These are phyloP conservation scores for Trisateles emortualis DNA, from an alignment of 2,888 invertebrate genomes.

Conservation along the genomic window DNA sequence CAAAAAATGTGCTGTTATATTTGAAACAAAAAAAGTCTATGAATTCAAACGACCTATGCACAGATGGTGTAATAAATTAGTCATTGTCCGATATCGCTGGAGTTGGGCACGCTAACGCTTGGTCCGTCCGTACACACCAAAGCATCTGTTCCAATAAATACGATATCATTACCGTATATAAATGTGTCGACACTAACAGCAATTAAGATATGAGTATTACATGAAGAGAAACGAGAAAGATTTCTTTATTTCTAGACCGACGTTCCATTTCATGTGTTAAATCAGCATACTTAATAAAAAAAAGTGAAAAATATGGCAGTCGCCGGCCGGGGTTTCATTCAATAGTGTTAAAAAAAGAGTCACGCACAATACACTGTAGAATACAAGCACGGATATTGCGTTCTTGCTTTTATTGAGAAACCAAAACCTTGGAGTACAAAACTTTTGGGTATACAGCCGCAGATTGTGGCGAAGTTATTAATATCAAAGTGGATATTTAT, in stretches of 20 bases:
- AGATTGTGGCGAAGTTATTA: conserved; percentile 1
- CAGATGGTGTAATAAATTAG: conserved; percentile 46
- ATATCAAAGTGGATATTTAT: not conserved
- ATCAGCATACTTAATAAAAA: not conserved
- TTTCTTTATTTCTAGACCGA: not conserved
- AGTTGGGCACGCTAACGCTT: conserved; percentile 14
- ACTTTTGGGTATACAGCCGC: not conserved
- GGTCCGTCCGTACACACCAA: conserved; percentile 15
- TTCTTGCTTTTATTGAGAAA: not conserved
- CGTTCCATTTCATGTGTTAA: not conserved
- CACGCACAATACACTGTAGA: not conserved
- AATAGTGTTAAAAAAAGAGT: not conserved
- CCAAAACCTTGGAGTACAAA: not conserved
- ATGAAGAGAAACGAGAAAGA: conserved; percentile 1
- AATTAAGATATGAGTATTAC: conserved; percentile 3
- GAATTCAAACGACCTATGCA: conserved; percentile 47
- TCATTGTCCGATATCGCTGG: conserved; percentile 44
- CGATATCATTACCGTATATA: conserved; percentile 25
- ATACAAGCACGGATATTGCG: not conserved
- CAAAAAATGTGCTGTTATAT: conserved; percentile 48
- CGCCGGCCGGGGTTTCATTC: not conserved
- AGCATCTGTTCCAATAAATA: conserved; percentile 37
- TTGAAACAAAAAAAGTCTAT: conserved; percentile 36
- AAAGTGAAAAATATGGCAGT: not conserved
- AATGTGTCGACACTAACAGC: conserved; percentile 10